Conservation (phyloP, 2,888 invertebrate genomes). For the Julus scanicus region DNA sequence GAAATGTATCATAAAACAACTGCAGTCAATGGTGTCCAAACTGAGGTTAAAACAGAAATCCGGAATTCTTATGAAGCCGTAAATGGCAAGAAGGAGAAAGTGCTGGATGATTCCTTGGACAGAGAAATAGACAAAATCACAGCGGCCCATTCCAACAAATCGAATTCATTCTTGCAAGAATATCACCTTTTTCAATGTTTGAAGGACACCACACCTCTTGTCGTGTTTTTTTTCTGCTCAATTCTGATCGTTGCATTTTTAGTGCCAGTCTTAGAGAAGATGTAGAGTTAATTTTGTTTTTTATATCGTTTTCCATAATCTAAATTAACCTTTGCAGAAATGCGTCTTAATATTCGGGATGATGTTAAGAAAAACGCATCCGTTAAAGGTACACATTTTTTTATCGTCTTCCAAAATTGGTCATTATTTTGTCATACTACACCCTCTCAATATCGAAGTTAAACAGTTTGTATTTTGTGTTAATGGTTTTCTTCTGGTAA, state of each 20-base stretch:
- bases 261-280: not conserved
- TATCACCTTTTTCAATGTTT: not conserved
- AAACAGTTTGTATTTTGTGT: too few species aligned
- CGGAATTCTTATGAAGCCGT: not conserved
- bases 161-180: not conserved
- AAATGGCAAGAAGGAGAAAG: not conserved
- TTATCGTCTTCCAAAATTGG: too few species aligned
- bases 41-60: not conserved
- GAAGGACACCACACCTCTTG: not conserved
- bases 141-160: not conserved
- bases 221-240: not conserved
- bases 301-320: too few species aligned
- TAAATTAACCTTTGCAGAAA: too few species aligned
- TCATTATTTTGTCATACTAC: too few species aligned
- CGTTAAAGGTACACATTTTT: too few species aligned
- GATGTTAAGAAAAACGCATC: too few species aligned
- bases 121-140: not conserved
- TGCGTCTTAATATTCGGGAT: too few species aligned
- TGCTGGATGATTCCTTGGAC: not conserved
- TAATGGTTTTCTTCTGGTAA: too few species aligned
- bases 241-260: not conserved
- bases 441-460: too few species aligned
- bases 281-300: too few species aligned
- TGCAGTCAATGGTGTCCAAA: not conserved
- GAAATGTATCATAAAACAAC: not conserved